Percentiles rank a stretch among this genome's conserved stretches.
phyloP scores from a whole-genome alignment of 1,140 invertebrate species.

The Reticulitermes speratus region DNA sequence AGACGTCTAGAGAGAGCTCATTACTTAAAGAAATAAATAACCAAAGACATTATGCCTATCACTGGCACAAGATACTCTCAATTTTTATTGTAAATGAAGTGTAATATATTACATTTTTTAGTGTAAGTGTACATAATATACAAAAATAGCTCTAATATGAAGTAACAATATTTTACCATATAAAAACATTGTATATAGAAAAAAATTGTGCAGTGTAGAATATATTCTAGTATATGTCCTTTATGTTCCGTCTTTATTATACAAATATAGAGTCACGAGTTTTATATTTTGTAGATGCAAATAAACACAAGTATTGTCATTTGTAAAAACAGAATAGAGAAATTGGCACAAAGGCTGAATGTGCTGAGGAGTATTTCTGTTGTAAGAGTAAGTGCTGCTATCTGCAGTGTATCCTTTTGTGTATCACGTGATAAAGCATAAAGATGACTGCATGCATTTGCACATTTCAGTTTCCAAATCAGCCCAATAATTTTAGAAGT shows the following conservation, averaged over 20 bases:
- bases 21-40: neutral
- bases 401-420: neutral
- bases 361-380: neutral
- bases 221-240: neutral
- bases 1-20: neutral
- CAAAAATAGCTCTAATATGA: neutral
- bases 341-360: neutral
- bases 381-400: neutral
- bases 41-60: neutral
- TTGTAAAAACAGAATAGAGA: neutral
- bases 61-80: neutral
- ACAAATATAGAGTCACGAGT: neutral
- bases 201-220: neutral
- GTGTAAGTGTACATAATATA: slow-evolving; percentile 20
- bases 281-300: slow-evolving; percentile 9
- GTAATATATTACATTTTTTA: slow-evolving; percentile 10
- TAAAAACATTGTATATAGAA: slow-evolving; percentile 18
- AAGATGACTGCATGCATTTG: neutral
- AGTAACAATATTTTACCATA: slow-evolving; percentile 17
- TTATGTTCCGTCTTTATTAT: neutral
- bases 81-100: slow-evolving; percentile 15
- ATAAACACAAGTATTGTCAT: neutral
- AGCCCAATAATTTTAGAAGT: neutral
- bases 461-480: neutral
- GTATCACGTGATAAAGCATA: neutral